These are phyloP conservation scores for Drosophila infuscata DNA, from an alignment of 2,888 invertebrate genomes.

Conservation along the genomic window DNA sequence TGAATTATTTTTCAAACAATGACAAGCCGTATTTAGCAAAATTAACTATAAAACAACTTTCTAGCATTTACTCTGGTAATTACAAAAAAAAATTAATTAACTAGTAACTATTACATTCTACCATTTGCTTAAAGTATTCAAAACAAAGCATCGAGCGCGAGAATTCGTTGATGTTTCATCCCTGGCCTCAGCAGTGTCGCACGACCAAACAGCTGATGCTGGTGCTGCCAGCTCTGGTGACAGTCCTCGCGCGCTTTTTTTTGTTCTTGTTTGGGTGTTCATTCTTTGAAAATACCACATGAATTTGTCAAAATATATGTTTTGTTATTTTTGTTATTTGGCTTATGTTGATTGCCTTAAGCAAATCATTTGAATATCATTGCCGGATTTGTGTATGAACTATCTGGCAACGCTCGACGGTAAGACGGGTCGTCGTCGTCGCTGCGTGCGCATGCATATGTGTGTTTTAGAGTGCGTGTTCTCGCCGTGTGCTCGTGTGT, in stretches of 20 bases:
- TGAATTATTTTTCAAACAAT: constrained; percentile 5
- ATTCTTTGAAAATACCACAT: background rate
- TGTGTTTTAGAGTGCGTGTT: constrained; percentile 41
- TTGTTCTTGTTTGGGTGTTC: background rate
- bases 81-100: constrained; percentile 23
- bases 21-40: background rate
- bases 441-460: constrained; percentile 57
- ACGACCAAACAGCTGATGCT: constrained; percentile 40
- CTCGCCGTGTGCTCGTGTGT: constrained; percentile 2
- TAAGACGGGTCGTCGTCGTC: constrained; percentile 42
- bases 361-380: background rate
- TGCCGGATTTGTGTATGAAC: background rate
- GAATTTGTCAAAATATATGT: background rate
- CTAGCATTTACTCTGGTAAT: constrained; percentile 11
- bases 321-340: background rate
- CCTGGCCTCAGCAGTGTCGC: constrained; percentile 51
- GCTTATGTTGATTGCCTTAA: background rate
- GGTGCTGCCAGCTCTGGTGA: constrained; percentile 34
- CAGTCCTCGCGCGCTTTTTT: constrained; percentile 42
- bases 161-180: constrained; percentile 8
- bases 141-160: constrained; percentile 28
- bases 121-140: constrained; percentile 7
- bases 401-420: constrained; percentile 47
- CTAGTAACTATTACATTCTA: constrained; percentile 36
- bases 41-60: constrained; percentile 11